These are phyloP conservation scores for Pogonocherus hispidulus DNA, from an alignment of 2,888 invertebrate species.

Conservation along the genomic window DNA sequence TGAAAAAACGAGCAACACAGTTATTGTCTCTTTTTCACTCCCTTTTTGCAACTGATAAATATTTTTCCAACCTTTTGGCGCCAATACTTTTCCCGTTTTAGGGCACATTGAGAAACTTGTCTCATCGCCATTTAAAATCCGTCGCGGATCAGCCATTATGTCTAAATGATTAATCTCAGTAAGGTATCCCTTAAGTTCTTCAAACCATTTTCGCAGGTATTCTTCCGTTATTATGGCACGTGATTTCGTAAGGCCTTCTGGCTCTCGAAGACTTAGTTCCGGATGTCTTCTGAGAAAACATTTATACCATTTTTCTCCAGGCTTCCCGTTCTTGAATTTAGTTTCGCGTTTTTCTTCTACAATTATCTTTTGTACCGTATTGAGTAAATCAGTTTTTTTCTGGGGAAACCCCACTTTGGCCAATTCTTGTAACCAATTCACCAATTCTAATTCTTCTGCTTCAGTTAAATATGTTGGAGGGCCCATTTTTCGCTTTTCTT, in stretches of 20 bases:
- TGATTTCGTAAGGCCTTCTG: slow-evolving; percentile 51
- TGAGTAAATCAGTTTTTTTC: slow-evolving; percentile 43
- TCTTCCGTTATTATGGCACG: slow-evolving; percentile 54
- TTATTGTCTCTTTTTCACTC: slow-evolving; percentile 39
- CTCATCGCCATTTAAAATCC: slow-evolving; percentile 50
- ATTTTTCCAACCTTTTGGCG: slow-evolving; percentile 36
- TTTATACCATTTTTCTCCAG: slow-evolving; percentile 54
- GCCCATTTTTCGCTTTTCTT: too few species aligned
- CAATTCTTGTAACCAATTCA: slow-evolving; percentile 41
- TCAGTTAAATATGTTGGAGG: too few species aligned
- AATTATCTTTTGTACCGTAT: slow-evolving; percentile 35
- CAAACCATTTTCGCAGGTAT: slow-evolving; percentile 51
- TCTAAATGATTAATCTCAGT: slow-evolving; percentile 38
- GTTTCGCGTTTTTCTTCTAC: slow-evolving; percentile 28
- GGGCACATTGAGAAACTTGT: slow-evolving; percentile 47
- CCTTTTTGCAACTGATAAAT: slow-evolving; percentile 37
- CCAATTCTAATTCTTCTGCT: too few species aligned
- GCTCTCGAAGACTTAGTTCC: slow-evolving; percentile 44
- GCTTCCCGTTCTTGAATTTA: slow-evolving; percentile 44
- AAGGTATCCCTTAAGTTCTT: slow-evolving; percentile 44
- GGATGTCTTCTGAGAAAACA: slow-evolving; percentile 55
- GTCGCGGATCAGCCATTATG: slow-evolving; percentile 34
- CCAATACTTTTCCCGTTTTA: slow-evolving; percentile 47
- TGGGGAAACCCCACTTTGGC: slow-evolving; percentile 45
- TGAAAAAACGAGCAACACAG: slow-evolving; percentile 45